phyloP scores from a whole-genome alignment of 1,140 invertebrate species.

The Eueides isabella region DNA sequence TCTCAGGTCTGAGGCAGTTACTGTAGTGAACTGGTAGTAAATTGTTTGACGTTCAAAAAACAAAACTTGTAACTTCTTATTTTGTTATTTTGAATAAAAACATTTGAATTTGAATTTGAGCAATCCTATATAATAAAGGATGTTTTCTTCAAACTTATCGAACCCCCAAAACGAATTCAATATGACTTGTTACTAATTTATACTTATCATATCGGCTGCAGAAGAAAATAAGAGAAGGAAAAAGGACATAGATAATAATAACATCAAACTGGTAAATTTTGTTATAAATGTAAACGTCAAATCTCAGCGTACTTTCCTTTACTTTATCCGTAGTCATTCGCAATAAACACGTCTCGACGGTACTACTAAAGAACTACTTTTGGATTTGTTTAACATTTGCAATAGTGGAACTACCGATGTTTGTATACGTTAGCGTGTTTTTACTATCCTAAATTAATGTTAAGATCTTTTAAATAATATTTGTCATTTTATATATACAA shows the following conservation, averaged over 20 bases:
- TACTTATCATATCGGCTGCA: no score
- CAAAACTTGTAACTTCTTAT: no score
- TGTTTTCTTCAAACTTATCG: no score
- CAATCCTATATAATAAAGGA: no score
- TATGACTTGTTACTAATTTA: no score
- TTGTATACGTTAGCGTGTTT: conserved; percentile 42
- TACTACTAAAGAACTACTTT: conserved; percentile 53
- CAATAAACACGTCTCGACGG: conserved; percentile 61
- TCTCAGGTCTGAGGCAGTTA: no score
- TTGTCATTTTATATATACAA: background rate
- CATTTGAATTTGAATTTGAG: no score
- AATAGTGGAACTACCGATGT: conserved; percentile 53
- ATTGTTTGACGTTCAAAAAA: no score
- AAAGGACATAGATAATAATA: background rate
- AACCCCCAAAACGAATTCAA: no score
- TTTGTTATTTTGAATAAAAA: no score
- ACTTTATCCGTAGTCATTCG: conserved; percentile 35
- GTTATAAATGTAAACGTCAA: conserved; percentile 12
- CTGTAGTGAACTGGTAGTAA: no score
- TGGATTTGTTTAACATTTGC: conserved; percentile 55
- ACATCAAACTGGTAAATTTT: background rate
- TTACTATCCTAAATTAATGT: background rate
- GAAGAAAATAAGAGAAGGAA: no score
- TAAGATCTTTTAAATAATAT: background rate
- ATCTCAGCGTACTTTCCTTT: conserved; percentile 19